A percentile compares a stretch with the other conserved stretches of the same genome.
Conservation (phyloP, 2,888 invertebrate genomes). For the Drosophila anomelani region DNA sequence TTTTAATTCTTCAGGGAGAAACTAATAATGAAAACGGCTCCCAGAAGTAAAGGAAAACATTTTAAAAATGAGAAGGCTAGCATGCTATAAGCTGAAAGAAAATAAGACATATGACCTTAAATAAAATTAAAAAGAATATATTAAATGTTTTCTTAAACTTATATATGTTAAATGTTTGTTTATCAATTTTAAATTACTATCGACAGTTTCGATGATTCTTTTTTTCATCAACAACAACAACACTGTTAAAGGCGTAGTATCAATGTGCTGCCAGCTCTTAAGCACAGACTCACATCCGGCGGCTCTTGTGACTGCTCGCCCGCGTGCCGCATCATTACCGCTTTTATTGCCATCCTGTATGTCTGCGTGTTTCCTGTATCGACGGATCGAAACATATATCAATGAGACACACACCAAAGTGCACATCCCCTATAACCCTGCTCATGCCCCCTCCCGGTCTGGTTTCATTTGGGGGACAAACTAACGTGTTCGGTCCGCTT, state of each 20-base stretch:
- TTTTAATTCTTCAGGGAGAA: background rate
- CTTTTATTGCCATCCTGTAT: constrained; percentile 69
- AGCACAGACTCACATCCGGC: constrained; percentile 19
- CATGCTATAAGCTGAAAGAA: background rate
- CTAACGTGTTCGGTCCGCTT: constrained; percentile 12
- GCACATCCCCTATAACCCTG: background rate
- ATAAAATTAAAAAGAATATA: too few relatives aligned
- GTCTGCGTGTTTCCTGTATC: constrained; percentile 73
- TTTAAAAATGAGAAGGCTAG: background rate
- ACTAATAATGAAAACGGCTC: background rate
- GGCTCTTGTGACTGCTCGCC: constrained; percentile 20
- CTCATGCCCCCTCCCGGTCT: background rate
- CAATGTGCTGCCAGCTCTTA: background rate
- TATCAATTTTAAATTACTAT: background rate
- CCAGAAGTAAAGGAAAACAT: background rate
- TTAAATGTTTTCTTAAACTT: too few relatives aligned
- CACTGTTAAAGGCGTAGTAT: background rate
- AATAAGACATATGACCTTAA: too few relatives aligned
- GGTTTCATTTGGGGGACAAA: constrained; percentile 7
- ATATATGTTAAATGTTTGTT: background rate
- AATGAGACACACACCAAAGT: constrained; percentile 52
- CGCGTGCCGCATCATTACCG: constrained; percentile 62
- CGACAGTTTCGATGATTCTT: background rate
- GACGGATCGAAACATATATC: constrained; percentile 61
- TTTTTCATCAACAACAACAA: background rate